phyloP scores from a whole-genome alignment of 1,140 invertebrate genomes.

The Sesamia nonagrioides region DNA sequence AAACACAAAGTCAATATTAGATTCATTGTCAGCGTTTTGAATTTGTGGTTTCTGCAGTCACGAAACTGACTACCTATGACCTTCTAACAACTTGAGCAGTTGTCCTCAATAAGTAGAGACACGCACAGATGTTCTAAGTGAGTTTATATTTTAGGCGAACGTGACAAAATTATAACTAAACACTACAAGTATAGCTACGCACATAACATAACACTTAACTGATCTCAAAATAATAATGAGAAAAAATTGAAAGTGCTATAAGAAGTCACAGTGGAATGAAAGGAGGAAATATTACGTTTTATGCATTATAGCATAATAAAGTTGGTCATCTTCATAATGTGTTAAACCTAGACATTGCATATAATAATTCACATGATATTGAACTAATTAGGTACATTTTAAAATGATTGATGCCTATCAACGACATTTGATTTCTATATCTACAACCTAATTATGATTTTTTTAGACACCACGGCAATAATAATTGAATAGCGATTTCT shows the following conservation, averaged over 20 bases:
- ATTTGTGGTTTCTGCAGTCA: neutral
- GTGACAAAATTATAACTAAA: neutral
- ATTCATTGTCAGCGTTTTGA: neutral
- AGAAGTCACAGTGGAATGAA: slow-evolving; percentile 36
- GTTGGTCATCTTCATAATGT: neutral
- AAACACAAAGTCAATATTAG: slow-evolving; percentile 41
- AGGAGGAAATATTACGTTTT: slow-evolving; percentile 35
- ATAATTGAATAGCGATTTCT: no score
- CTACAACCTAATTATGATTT: no score
- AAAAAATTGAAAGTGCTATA: slow-evolving; percentile 43
- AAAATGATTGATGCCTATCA: neutral
- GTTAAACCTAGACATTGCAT: neutral
- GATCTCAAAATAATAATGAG: slow-evolving; percentile 27
- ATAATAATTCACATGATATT: neutral
- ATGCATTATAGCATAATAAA: slow-evolving; percentile 3
- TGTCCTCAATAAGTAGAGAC: neutral
- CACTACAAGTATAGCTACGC: neutral
- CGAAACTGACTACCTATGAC: neutral
- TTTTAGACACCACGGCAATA: no score
- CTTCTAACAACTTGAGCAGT: neutral
- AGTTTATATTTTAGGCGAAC: neutral
- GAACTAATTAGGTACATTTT: neutral
- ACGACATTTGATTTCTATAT: no score
- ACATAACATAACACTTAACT: neutral
- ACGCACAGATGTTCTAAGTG: neutral